Conservation (phyloP, 2,113 vertebrate species). For the Symphodus melops region DNA sequence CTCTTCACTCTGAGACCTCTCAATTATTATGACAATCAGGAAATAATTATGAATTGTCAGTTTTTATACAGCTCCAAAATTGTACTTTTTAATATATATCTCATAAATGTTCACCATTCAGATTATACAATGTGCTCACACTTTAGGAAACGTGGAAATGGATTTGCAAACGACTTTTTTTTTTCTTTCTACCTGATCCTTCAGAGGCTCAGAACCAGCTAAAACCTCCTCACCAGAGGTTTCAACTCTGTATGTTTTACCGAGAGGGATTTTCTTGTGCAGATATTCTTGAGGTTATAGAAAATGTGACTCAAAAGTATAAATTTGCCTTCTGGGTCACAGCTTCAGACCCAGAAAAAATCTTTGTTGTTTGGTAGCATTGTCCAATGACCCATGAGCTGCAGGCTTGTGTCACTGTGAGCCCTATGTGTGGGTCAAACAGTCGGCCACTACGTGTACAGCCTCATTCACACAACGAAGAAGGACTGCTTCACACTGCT, state of each 20-base stretch:
- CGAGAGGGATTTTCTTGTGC: not conserved
- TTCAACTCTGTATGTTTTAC: not conserved
- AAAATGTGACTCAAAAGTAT: not conserved
- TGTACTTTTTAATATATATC: no score
- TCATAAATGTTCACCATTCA: no score
- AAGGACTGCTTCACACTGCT: not conserved
- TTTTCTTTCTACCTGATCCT: no score
- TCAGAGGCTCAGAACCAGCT: not conserved
- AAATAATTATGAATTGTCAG: no score
- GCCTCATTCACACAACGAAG: not conserved
- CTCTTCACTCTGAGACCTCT: no score
- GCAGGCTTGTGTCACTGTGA: not conserved
- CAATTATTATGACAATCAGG: no score
- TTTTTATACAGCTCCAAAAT: no score
- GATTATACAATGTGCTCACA: no score
- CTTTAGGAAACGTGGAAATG: no score
- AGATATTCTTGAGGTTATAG: not conserved
- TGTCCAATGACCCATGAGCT: not conserved
- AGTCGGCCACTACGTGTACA: not conserved
- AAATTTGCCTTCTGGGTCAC: not conserved
- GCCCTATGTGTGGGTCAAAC: not conserved
- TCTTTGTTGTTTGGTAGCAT: not conserved
- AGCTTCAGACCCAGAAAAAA: not conserved
- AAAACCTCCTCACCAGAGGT: not conserved
- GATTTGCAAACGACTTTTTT: no score